phyloP scores from a whole-genome alignment of 2,797 vertebrate genomes.

The Notolabrus celidotus region DNA sequence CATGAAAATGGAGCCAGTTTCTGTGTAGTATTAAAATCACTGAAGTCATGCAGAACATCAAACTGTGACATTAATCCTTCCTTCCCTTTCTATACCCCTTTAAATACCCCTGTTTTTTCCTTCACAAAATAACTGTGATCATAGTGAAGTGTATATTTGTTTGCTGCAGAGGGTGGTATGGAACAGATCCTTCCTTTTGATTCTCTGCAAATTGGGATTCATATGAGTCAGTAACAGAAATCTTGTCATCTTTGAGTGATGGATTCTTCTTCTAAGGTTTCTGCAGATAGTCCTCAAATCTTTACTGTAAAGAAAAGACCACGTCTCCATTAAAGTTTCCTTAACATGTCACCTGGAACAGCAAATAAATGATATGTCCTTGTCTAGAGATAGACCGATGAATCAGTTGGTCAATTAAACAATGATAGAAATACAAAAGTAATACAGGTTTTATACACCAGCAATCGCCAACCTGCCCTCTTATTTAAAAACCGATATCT shows the following conservation, averaged over 20 bases:
- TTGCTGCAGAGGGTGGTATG: constrained; percentile 40
- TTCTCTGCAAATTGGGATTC: constrained; percentile 12
- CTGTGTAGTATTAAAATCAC: constrained; percentile 20
- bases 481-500: background rate
- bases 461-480: no score
- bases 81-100: constrained; percentile 12
- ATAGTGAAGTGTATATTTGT: constrained; percentile 6
- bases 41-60: constrained; percentile 26
- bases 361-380: constrained; percentile 12
- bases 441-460: no score
- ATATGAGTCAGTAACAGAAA: constrained; percentile 11
- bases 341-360: constrained; percentile 17
- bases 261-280: background rate
- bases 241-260: constrained; percentile 2
- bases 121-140: constrained; percentile 8
- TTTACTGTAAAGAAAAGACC: constrained; percentile 7
- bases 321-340: background rate
- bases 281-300: background rate
- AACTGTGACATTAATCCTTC: constrained; percentile 29
- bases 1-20: constrained; percentile 30
- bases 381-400: no score
- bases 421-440: no score
- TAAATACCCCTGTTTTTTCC: background rate
- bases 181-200: constrained; percentile 13
- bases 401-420: no score